A percentile compares a stretch with the other conserved stretches of the same genome.
Conservation (phyloP, 2,888 invertebrate genomes). For the Chesias legatella region DNA sequence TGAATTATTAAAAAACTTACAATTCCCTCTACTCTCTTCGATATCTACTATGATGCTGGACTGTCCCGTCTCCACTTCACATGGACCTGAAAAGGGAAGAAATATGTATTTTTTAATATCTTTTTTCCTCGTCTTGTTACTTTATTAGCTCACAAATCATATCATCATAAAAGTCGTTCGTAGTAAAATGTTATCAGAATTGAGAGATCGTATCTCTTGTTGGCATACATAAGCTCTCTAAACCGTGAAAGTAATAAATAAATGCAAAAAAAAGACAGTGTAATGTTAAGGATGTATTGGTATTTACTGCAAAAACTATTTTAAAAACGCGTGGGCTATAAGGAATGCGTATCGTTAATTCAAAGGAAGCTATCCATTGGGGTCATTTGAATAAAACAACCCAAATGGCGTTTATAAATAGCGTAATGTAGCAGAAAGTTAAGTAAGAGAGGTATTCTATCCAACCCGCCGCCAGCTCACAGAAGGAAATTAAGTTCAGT, state of each 20-base stretch:
- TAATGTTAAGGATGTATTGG: background rate
- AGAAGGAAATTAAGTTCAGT: too few species aligned
- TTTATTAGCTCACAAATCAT: too few species aligned
- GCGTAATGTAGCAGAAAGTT: conserved; percentile 12
- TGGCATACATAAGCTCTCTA: too few species aligned
- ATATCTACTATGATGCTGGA: conserved; percentile 94
- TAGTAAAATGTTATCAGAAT: too few species aligned
- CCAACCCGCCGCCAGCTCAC: too few species aligned
- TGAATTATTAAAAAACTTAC: conserved; percentile 84
- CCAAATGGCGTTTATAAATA: conserved; percentile 18
- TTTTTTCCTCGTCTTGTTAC: too few species aligned
- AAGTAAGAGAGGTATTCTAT: too few species aligned
- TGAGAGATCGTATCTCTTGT: too few species aligned
- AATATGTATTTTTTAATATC: too few species aligned
- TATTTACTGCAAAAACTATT: background rate
- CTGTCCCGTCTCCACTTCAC: conserved; percentile 93
- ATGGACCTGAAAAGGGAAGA: too few species aligned
- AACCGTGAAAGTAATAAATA: too few species aligned
- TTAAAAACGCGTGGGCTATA: conserved; percentile 9
- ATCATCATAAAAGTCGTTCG: too few species aligned
- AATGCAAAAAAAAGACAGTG: background rate
- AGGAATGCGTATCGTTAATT: conserved; percentile 14
- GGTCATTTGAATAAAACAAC: conserved; percentile 29
- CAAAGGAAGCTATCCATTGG: conserved; percentile 23
- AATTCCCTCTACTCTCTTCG: conserved; percentile 91